Percentiles rank a stretch among this genome's conserved stretches.
Evolutionary conservation across 2,888 invertebrate species (phyloP).

Genomic region (Gari tellinella): DNA sequence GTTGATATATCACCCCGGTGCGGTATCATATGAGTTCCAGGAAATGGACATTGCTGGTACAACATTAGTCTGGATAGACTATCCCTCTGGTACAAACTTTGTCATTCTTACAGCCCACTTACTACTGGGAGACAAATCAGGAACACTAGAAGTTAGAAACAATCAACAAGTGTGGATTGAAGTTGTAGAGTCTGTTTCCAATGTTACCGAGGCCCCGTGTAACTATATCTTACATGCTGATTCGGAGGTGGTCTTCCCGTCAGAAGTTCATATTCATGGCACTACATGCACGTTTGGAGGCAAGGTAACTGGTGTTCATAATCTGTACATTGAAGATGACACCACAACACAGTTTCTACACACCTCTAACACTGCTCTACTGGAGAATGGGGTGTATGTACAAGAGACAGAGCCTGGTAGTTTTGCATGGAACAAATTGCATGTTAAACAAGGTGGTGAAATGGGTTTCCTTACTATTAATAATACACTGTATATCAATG

Average conservation of each 20-base stretch:
- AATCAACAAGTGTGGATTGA: constrained; percentile 72
- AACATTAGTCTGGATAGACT: constrained; percentile 66
- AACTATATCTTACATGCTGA: constrained; percentile 70
- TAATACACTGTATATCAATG: constrained; percentile 46
- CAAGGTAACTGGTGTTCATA: constrained; percentile 65
- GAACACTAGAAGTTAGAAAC: constrained; percentile 64
- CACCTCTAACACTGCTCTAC: constrained; percentile 70
- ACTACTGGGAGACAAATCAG: constrained; percentile 75
- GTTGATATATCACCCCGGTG: constrained; percentile 65
- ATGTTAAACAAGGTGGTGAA: constrained; percentile 65
- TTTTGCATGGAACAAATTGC: constrained; percentile 66
- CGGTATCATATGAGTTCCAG: constrained; percentile 68
- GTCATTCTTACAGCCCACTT: constrained; percentile 66
- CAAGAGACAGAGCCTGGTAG: constrained; percentile 61
- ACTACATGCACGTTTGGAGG: constrained; percentile 72
- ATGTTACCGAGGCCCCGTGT: constrained; percentile 75
- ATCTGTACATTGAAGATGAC: constrained; percentile 68
- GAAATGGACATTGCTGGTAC: constrained; percentile 74
- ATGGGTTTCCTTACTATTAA: constrained; percentile 64
- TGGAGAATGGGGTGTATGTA: constrained; percentile 64
- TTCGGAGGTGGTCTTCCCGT: constrained; percentile 70
- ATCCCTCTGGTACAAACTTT: constrained; percentile 52
- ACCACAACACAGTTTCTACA: constrained; percentile 65
- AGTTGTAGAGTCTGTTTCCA: constrained; percentile 69
- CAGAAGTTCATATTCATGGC: constrained; percentile 75